Conservation (phyloP, 2,113 vertebrate species). For the Empidonax alnorum region DNA sequence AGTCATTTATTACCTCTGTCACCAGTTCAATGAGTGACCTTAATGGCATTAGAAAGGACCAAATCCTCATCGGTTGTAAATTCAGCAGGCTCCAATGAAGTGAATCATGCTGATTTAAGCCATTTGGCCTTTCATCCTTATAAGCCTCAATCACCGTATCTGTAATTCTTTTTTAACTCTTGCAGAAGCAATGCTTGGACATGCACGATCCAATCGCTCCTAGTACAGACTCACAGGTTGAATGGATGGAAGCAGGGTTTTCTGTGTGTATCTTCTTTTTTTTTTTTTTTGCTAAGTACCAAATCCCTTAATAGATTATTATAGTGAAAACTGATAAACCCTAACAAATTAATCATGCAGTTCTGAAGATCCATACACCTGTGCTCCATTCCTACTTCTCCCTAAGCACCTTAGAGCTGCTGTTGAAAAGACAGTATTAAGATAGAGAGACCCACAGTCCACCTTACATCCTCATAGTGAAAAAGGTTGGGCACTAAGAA, state of each 20-base stretch:
- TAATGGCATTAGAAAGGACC: neutral
- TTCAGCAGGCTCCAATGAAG: neutral
- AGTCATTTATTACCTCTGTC: slow-evolving; percentile 22
- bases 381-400: neutral
- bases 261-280: neutral
- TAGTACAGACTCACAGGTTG: neutral
- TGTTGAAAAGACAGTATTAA: neutral
- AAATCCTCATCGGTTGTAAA: slow-evolving; percentile 14
- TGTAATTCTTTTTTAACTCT: neutral
- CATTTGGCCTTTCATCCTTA: neutral
- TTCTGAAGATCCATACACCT: neutral
- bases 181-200: neutral
- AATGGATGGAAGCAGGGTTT: neutral
- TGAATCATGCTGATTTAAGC: slow-evolving; percentile 20
- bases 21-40: neutral
- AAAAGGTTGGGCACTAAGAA: neutral
- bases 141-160: neutral
- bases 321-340: neutral
- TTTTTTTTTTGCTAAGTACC: neutral
- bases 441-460: neutral
- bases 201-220: neutral
- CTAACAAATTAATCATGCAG: neutral
- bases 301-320: neutral
- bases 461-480: neutral
- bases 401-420: rapidly evolving